Evolutionary conservation across 53 echinoderm and acorn worm genomes (phyloP).

Genomic region (Echinarachnius parma): DNA sequence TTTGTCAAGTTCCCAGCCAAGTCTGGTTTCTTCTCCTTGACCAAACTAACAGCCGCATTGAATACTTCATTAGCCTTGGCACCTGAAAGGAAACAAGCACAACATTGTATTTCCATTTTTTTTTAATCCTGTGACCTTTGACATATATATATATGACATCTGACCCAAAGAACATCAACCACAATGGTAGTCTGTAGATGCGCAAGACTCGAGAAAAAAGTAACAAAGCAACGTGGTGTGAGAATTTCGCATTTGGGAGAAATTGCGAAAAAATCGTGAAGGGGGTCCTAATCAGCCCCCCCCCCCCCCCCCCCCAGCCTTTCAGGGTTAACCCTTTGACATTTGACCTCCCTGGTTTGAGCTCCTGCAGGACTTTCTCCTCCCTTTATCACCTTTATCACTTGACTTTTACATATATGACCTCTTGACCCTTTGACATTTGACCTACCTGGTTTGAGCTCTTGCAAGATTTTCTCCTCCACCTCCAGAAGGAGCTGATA

Average conservation of each 20-base stretch:
- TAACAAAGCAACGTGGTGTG: neutral
- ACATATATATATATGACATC: neutral
- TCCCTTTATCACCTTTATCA: constrained; percentile 1
- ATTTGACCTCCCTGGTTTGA: too few relatives aligned
- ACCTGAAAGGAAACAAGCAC: constrained; percentile 47
- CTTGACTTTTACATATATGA: too few relatives aligned
- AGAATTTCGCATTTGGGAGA: too few relatives aligned
- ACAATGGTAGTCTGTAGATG: too few relatives aligned
- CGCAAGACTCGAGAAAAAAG: neutral
- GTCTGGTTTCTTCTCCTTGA: constrained; percentile 80
- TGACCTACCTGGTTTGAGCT: constrained; percentile 70
- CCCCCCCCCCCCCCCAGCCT: too few relatives aligned
- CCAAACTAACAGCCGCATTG: constrained; percentile 62
- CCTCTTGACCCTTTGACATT: too few relatives aligned
- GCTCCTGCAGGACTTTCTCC: neutral
- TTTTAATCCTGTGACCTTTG: neutral
- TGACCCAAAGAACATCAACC: too few relatives aligned
- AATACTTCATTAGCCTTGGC: constrained; percentile 69
- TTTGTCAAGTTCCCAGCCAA: constrained; percentile 76
- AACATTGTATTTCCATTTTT: neutral
- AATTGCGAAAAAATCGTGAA: neutral
- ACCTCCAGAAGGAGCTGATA: constrained; percentile 83
- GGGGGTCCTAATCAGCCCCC: too few relatives aligned
- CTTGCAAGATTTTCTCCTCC: constrained; percentile 75
- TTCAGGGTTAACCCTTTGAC: too few relatives aligned